Evolutionary conservation across 2,888 invertebrate species (phyloP), one percentile per base, ranked within the genome.

Genomic region (Teleogryllus oceanicus): DNA sequence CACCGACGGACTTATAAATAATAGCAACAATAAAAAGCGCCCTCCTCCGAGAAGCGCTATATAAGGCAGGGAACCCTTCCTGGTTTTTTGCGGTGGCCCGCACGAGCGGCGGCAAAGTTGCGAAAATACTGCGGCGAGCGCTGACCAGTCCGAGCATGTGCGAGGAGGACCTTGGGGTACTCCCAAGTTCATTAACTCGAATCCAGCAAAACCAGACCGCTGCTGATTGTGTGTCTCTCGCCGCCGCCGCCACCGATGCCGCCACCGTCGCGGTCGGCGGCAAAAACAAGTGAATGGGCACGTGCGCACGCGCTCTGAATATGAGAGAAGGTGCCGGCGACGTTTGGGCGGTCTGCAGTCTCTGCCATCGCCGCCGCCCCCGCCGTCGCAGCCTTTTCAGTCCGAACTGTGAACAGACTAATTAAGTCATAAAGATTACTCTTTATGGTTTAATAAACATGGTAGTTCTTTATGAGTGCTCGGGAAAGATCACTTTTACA

Each of bases 371-470:
- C 37, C 37, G 37, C 8, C 37, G 37, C 37, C 37, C 37, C 37
- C 37, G 37, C 8, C 37, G 37, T 8, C 8, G 37, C 37, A 37
- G 37, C 37, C 37, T 5, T 37, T 5, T 10, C 62, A 62, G 13
- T 13, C 62, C n/a, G n/a, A 62, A 62, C 62, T 62, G n/a, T 62
- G 62, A 62, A n/a, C 62, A 62, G n/a, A 13, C 62, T 62, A 62
- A 62, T 62, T 62, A 62, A 62, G 62, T 62, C 62, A 62, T 62
- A 62, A 62, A 62, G 62, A 62, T 62, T 62, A 62, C 62, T 62
- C n/a, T 62, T 62, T 62, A 62, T 62, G 62, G 62, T 62, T 62
- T 62, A 62, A 62, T 62, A 62, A 62, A 62, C 62, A n/a, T 62
- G 62, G 62, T n/a, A 4, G 13, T 62, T 62, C 62, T 62, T 62